Percentiles rank a stretch among this genome's conserved stretches.
These are phyloP conservation scores for Aptenodytes patagonicus DNA, from an alignment of 2,113 vertebrate genomes.

Conservation along the genomic window DNA sequence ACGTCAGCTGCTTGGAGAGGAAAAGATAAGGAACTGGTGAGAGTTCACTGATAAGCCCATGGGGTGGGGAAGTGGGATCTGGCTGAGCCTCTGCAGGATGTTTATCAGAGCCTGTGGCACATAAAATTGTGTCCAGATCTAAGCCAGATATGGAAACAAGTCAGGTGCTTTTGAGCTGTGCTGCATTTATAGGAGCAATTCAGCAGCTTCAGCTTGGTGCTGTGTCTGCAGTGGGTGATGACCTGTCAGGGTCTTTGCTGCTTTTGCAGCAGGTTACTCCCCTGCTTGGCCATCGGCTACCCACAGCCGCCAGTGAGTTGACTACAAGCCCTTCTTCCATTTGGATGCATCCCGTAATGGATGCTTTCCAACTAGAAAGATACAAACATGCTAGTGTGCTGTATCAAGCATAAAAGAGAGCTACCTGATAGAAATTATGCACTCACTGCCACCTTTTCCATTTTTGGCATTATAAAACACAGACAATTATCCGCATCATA, in stretches of 20 bases:
- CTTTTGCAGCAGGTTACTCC: neutral
- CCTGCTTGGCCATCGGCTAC: neutral
- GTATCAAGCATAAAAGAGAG: neutral
- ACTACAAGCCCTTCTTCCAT: neutral
- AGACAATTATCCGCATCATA: neutral
- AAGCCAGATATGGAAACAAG: neutral
- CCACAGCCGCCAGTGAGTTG: accelerated
- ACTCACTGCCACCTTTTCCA: neutral
- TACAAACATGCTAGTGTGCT: neutral
- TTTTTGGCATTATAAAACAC: neutral
- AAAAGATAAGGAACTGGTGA: neutral
- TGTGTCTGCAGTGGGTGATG: neutral
- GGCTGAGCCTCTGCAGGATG: neutral
- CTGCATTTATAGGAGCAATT: neutral
- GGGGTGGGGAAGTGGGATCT: neutral
- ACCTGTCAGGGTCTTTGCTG: neutral
- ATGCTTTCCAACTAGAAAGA: neutral
- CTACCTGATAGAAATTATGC: neutral
- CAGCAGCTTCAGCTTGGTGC: neutral
- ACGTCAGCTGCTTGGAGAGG: neutral
- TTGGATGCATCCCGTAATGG: accelerated
- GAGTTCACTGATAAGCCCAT: neutral
- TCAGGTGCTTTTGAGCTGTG: neutral
- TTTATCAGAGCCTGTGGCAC: neutral
- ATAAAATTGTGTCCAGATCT: neutral